phyloP scores from a whole-genome alignment of 1,140 invertebrate genomes.

The Camponotus vicinus region DNA sequence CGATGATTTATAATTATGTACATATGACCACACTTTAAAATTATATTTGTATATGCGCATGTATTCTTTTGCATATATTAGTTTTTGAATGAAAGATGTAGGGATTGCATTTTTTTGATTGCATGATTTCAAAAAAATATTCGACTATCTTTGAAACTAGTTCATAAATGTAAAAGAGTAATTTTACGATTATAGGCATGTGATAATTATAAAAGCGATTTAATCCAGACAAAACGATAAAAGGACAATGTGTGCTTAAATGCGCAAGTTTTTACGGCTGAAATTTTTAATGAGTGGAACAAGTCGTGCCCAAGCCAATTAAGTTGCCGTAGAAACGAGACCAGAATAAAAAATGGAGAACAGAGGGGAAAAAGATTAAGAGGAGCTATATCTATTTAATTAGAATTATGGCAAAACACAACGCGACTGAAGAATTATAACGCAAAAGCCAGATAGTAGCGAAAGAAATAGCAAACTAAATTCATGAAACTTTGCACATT shows the following conservation, averaged over 20 bases:
- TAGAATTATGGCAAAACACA: constrained; percentile 74
- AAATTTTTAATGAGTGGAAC: constrained; percentile 73
- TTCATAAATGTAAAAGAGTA: constrained; percentile 4
- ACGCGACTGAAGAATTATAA: constrained; percentile 70
- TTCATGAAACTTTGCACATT: neutral
- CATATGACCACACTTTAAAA: neutral
- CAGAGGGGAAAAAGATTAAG: neutral
- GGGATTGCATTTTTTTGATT: neutral
- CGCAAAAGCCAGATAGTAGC: constrained; percentile 51
- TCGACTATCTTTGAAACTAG: neutral
- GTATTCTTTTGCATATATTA: neutral
- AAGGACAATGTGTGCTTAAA: constrained; percentile 37
- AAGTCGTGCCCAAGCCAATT: constrained; percentile 44
- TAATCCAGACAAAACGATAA: constrained; percentile 12
- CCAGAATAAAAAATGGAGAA: constrained; percentile 14
- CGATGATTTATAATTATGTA: neutral
- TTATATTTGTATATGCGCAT: neutral
- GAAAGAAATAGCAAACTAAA: constrained; percentile 21
- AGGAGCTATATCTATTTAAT: constrained; percentile 74
- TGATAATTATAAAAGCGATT: constrained; percentile 51
- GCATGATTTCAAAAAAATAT: constrained; percentile 16
- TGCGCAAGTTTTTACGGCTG: constrained; percentile 69
- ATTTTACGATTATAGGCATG: constrained; percentile 26
- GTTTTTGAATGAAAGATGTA: neutral
- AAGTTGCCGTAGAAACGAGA: constrained; percentile 20